Base-by-base conservation (phyloP, 2,113 vertebrate genomes). In the Onychorhynchus coronatus region DNA sequence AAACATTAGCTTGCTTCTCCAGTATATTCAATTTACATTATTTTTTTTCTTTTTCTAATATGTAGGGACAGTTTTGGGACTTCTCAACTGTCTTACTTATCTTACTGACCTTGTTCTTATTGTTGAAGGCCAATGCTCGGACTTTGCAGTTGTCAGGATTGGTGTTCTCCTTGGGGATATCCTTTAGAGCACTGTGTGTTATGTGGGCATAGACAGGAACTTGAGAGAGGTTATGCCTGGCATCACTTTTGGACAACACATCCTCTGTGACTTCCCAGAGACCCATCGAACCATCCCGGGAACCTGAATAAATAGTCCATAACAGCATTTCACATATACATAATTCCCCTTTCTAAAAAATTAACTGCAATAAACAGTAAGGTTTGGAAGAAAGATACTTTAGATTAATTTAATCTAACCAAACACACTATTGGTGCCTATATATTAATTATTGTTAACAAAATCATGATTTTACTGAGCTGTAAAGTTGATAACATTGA, bases 121-220 rank as follows among this genome's bases (percentile, higher is more conserved):
- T 99, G 97, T 99, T 99, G 98, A 99, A 99, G 95, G 99, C 99
- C 88, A 99, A 86, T 28, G 99, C 99, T 24, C 99, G 99, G 75
- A 99, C 99, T 98, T 99, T 99, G 97, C 99, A 99, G 93, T 99
- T 99, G 93, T 99, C 99, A 31, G 99, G 99, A 88, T 99, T 99
- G 94, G 99, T 99, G 91, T 99, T 98, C 92, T 99, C 99, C 94
- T 99, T 99, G 30, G 99, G 99, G 91, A 99, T 99, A 96, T 99
- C 99, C 94, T 99, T 99, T 95, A 99, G 98, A 82, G 98, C 99
- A 23, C 98, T 98, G 97, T 99, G 99, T 85, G 99, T 99, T 93
- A 99, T 99, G 93, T 99, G 99, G 56, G 98, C 98, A 65, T 99
- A 99, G 67, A 98, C 97, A 44, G 99, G 99, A 49, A 99, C 99